A percentile compares a stretch with the other conserved stretches of the same genome.
Conservation (phyloP, 2,888 invertebrate genomes). For the Erebia palarica region DNA sequence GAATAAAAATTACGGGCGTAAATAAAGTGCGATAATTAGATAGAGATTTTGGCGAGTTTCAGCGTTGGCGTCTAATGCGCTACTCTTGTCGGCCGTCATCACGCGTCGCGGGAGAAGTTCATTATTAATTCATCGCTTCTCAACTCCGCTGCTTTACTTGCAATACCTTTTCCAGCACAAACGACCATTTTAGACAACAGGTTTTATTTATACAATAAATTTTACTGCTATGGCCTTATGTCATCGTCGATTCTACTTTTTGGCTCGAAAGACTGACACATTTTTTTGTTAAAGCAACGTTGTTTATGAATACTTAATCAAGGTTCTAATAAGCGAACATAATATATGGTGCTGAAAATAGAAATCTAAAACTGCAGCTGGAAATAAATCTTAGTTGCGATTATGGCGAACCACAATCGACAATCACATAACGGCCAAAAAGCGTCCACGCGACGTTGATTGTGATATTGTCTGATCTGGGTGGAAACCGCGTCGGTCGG, state of each 20-base stretch:
- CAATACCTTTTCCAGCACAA: constrained; percentile 54
- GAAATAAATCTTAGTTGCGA: constrained; percentile 54
- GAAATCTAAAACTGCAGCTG: constrained; percentile 26
- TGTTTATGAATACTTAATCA: not conserved
- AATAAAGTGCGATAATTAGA: constrained; percentile 59
- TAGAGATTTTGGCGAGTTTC: constrained; percentile 62
- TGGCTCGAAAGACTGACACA: not conserved
- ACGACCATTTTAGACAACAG: constrained; percentile 49
- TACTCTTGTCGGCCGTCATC: constrained; percentile 81
- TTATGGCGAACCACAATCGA: constrained; percentile 73
- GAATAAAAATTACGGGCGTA: constrained; percentile 41
- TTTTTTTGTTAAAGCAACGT: not conserved
- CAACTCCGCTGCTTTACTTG: constrained; percentile 66
- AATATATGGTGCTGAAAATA: not conserved
- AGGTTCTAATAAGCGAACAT: not conserved
- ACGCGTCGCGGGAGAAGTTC: constrained; percentile 79
- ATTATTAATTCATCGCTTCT: constrained; percentile 78
- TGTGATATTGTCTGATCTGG: constrained; percentile 78
- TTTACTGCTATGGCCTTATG: constrained; percentile 12
- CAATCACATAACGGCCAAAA: constrained; percentile 78
- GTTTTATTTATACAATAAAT: constrained; percentile 38
- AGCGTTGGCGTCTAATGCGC: constrained; percentile 75
- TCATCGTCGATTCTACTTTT: not conserved
- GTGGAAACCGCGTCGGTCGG: constrained; percentile 56
- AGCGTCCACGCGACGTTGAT: constrained; percentile 80